These are phyloP conservation scores for Sander vitreus DNA, from an alignment of 2,113 vertebrate species.

Conservation along the genomic window DNA sequence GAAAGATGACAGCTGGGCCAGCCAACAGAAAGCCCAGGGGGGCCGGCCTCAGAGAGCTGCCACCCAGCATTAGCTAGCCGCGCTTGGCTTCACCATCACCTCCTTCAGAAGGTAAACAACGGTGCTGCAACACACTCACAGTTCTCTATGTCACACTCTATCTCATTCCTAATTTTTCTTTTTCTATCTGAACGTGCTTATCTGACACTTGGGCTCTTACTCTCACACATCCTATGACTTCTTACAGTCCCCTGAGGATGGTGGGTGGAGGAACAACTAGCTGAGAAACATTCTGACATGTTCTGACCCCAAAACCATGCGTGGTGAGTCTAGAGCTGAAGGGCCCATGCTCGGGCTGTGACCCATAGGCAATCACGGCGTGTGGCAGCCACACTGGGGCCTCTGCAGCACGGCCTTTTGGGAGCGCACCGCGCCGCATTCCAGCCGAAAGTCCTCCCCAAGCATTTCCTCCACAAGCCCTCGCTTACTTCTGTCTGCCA, in stretches of 20 bases:
- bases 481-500: constrained; percentile 76
- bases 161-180: constrained; percentile 63
- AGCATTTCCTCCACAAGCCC: constrained; percentile 74
- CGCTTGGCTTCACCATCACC: constrained; percentile 59
- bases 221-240: constrained; percentile 38
- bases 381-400: constrained; percentile 79
- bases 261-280: constrained; percentile 27
- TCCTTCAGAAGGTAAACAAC: constrained; percentile 70
- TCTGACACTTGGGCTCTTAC: constrained; percentile 44
- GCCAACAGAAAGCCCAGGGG: constrained; percentile 71
- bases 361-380: constrained; percentile 79
- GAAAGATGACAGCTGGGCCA: constrained; percentile 86
- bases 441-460: constrained; percentile 68
- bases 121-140: constrained; percentile 6
- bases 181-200: constrained; percentile 51
- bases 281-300: constrained; percentile 66
- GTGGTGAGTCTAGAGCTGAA: constrained; percentile 51
- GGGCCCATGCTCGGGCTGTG: constrained; percentile 66
- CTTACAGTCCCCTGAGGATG: constrained; percentile 46
- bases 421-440: constrained; percentile 71
- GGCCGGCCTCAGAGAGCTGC: constrained; percentile 76
- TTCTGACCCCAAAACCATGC: constrained; percentile 69
- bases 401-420: constrained; percentile 65
- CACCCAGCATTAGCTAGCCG: constrained; percentile 78
- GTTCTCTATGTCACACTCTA: constrained; percentile 40